These are phyloP conservation scores for Busarellus nigricollis DNA, from an alignment of 2,797 vertebrate species.

Conservation along the genomic window DNA sequence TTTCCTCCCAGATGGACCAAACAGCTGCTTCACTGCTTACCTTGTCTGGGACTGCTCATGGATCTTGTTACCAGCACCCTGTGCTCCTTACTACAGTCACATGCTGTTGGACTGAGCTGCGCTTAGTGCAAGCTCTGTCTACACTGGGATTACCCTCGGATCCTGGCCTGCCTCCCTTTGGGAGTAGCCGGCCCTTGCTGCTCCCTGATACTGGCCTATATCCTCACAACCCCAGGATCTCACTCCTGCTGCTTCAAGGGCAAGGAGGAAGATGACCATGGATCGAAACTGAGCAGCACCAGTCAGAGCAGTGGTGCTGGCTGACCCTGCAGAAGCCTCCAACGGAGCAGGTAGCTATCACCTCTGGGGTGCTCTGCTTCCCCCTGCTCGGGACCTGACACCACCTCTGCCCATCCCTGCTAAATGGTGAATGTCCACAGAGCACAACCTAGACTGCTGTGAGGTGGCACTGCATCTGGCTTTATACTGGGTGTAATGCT, in stretches of 20 bases:
- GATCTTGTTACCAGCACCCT: neutral
- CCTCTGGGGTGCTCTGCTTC: neutral
- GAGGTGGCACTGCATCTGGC: too few relatives aligned
- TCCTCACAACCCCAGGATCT: too few relatives aligned
- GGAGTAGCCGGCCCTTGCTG: neutral
- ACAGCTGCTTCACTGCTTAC: neutral
- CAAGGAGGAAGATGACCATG: neutral
- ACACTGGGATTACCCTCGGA: neutral
- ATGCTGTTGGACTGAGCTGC: neutral
- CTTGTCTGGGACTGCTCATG: neutral
- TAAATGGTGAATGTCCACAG: neutral
- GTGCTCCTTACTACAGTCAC: rapidly evolving
- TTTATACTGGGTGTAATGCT: neutral
- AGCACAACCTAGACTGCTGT: neutral
- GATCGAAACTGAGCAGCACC: neutral
- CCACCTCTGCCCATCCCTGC: neutral
- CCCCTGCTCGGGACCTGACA: neutral
- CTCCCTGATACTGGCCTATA: neutral
- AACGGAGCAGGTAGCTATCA: neutral
- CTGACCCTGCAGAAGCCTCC: neutral
- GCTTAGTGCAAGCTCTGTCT: neutral
- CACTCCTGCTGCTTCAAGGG: neutral
- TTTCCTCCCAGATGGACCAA: neutral
- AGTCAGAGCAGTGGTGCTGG: too few relatives aligned
- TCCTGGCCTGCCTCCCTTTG: too few relatives aligned